Conservation (phyloP, 1,140 invertebrate species). For the Zaprionus nigranus region DNA sequence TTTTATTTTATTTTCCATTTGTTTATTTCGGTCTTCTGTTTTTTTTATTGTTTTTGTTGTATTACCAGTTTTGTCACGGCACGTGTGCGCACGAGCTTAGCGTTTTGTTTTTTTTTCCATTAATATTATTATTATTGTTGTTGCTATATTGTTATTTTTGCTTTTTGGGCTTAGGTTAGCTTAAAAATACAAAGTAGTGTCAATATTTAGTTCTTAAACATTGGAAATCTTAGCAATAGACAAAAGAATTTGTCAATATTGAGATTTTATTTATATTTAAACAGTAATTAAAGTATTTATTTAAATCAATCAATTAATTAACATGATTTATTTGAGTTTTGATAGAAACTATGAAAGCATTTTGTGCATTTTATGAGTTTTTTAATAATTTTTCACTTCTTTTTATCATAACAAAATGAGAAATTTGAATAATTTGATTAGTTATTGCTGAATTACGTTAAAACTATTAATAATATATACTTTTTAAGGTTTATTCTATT, state of each 20-base stretch:
- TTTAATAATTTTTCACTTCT: no score
- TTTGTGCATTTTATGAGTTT: no score
- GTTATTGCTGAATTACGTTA: no score
- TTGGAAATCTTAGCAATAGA: background rate
- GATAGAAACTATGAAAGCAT: no score
- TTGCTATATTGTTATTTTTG: constrained; percentile 23
- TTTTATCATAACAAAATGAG: background rate
- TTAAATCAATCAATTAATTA: background rate
- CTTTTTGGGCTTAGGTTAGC: constrained; percentile 21
- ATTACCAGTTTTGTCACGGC: constrained; percentile 58
- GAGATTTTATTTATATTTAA: background rate
- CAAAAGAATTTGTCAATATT: no score
- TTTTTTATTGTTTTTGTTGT: constrained; percentile 36
- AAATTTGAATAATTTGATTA: background rate
- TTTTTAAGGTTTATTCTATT: no score
- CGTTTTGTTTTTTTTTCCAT: constrained; percentile 37
- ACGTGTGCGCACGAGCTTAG: constrained; percentile 64
- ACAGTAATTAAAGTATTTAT: background rate
- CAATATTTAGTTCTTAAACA: constrained; percentile 58
- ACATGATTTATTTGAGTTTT: background rate
- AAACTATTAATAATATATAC: no score
- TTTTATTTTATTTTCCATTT: constrained; percentile 55
- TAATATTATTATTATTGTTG: background rate
- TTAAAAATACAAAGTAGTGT: constrained; percentile 44
- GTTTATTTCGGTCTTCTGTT: constrained; percentile 21